A percentile compares a stretch with the other conserved stretches of the same genome.
phyloP scores from a whole-genome alignment of 2,888 invertebrate genomes.

The Seira sanloemensis region DNA sequence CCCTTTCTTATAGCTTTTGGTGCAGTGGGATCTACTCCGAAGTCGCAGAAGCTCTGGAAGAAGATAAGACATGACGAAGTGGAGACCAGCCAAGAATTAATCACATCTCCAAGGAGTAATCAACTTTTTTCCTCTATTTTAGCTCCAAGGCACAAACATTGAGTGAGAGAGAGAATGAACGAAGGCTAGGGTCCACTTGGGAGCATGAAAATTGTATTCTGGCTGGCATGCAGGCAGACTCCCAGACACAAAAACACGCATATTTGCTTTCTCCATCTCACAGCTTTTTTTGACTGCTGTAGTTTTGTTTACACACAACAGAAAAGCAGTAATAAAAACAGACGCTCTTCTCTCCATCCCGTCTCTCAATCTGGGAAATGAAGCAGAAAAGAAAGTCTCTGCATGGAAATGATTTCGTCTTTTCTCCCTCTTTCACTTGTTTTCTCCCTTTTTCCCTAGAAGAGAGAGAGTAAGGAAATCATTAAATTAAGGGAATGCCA shows the following conservation, averaged over 20 bases:
- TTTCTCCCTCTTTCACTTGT: neutral
- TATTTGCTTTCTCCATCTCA: neutral
- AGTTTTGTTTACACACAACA: neutral
- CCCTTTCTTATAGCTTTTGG: neutral
- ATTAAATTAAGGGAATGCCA: constrained; percentile 15
- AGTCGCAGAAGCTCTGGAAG: neutral
- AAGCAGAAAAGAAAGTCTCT: neutral
- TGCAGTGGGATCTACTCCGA: neutral
- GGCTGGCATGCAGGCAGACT: constrained; percentile 18
- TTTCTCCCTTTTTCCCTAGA: neutral
- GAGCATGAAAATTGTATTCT: constrained; percentile 40
- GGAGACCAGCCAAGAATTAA: constrained; percentile 58
- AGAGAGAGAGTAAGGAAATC: constrained; percentile 9
- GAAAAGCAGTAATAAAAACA: neutral
- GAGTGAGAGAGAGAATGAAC: too few relatives aligned
- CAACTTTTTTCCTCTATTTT: constrained; percentile 56
- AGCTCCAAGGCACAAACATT: neutral
- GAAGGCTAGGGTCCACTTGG: constrained; percentile 21
- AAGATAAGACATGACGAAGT: neutral
- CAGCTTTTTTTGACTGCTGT: too few relatives aligned
- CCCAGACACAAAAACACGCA: neutral
- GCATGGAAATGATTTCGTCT: neutral
- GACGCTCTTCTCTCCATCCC: neutral
- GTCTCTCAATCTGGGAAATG: too few relatives aligned
- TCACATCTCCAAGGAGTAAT: constrained; percentile 65